These are phyloP conservation scores for Bombus affinis DNA, from an alignment of 1,140 invertebrate genomes.

Conservation along the genomic window DNA sequence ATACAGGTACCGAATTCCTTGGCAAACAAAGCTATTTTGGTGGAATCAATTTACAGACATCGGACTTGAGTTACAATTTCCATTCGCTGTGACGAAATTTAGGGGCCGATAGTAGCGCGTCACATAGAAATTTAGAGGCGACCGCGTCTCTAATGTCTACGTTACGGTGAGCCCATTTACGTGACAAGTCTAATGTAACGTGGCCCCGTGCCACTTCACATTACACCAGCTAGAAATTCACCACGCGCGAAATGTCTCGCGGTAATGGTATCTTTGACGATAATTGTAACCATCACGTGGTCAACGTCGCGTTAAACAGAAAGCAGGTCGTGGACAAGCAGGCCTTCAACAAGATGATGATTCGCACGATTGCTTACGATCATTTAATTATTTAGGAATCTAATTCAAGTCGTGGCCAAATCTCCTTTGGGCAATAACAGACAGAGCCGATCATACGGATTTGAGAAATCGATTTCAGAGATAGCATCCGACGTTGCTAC, in stretches of 20 bases:
- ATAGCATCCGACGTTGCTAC: slow-evolving; percentile 32
- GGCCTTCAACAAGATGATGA: background rate
- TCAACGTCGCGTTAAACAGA: background rate
- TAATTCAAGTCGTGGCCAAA: background rate
- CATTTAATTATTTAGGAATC: slow-evolving; percentile 18
- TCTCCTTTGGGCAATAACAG: no score
- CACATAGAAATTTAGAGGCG: slow-evolving; percentile 6
- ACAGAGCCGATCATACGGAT: slow-evolving; percentile 21
- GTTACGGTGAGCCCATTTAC: slow-evolving; percentile 31
- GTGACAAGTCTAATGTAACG: slow-evolving; percentile 42
- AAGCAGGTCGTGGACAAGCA: background rate
- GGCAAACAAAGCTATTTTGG: no score
- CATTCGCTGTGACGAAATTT: background rate
- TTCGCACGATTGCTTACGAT: no score
- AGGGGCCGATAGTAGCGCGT: background rate
- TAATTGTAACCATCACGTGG: slow-evolving; percentile 14
- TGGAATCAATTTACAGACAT: background rate
- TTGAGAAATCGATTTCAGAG: slow-evolving; percentile 45
- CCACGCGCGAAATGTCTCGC: slow-evolving; percentile 2
- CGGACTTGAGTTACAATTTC: background rate
- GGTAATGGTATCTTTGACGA: slow-evolving; percentile 34
- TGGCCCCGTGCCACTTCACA: slow-evolving; percentile 5
- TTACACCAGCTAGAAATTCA: slow-evolving; percentile 27
- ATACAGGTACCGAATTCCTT: background rate
- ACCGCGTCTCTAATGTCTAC: slow-evolving; percentile 24